Conservation (phyloP, 1,140 invertebrate genomes). For the Euwallacea fornicatus region DNA sequence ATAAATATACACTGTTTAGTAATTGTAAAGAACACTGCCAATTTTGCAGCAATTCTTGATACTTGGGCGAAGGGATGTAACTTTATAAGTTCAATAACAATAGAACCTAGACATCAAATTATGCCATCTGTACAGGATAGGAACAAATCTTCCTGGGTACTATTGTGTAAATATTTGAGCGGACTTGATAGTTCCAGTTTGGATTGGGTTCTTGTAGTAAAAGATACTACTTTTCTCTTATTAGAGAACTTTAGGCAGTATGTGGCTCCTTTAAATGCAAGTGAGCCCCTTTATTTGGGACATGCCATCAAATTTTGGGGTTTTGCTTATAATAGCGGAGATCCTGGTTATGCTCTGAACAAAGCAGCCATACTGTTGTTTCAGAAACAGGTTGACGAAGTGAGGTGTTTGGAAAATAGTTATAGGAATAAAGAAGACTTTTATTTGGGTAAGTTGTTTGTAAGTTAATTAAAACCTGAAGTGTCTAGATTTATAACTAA, state of each 20-base stretch:
- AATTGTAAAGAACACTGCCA: constrained; percentile 39
- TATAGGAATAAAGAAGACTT: constrained; percentile 48
- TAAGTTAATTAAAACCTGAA: constrained; percentile 7
- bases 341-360: constrained; percentile 47
- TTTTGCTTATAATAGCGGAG: constrained; percentile 42
- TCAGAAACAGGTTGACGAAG: constrained; percentile 31
- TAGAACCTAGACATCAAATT: constrained; percentile 35
- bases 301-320: constrained; percentile 47
- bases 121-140: constrained; percentile 39
- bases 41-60: constrained; percentile 39
- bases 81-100: constrained; percentile 36
- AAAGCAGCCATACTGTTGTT: constrained; percentile 38
- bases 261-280: constrained; percentile 39
- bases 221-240: constrained; percentile 46
- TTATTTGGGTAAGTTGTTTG: constrained; percentile 27
- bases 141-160: constrained; percentile 42
- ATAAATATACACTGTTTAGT: constrained; percentile 45
- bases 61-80: constrained; percentile 48
- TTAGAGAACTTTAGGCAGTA: constrained; percentile 47
- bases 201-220: constrained; percentile 46
- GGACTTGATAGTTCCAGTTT: constrained; percentile 26
- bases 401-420: constrained; percentile 37
- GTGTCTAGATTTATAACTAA: background rate
- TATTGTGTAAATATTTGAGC: constrained; percentile 42
- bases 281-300: constrained; percentile 47